Evolutionary conservation across 2,888 invertebrate genomes (phyloP).

Genomic region (Drosophila siamana): DNA sequence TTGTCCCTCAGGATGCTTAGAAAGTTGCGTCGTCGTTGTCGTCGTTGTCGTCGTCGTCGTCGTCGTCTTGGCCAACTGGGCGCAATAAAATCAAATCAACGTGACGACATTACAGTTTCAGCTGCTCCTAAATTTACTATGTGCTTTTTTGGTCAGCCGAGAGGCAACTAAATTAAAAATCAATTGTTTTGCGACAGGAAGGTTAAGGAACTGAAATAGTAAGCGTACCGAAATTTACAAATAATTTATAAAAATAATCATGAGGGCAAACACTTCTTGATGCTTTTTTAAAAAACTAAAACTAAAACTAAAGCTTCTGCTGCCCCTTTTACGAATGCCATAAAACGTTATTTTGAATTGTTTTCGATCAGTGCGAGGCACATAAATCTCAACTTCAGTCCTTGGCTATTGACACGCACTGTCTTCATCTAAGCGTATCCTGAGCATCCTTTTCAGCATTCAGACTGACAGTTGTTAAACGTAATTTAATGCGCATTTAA

Average conservation of each 20-base stretch:
- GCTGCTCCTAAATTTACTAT: constrained; percentile 30
- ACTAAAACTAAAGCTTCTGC: too few species aligned
- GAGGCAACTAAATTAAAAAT: constrained; percentile 77
- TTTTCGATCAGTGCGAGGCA: constrained; percentile 64
- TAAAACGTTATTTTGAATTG: constrained; percentile 76
- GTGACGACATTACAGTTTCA: constrained; percentile 70
- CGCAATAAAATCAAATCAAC: constrained; percentile 78
- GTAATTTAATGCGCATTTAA: constrained; percentile 83
- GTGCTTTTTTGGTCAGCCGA: too few species aligned
- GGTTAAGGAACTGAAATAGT: not conserved
- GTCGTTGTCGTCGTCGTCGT: too few species aligned
- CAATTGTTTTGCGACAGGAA: constrained; percentile 56
- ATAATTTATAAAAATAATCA: too few species aligned
- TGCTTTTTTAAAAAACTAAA: too few species aligned
- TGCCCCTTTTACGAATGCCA: constrained; percentile 51
- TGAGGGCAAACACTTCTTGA: too few species aligned
- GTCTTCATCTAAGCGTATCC: not conserved
- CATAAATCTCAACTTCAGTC: constrained; percentile 37
- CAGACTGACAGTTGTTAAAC: constrained; percentile 78
- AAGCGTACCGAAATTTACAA: too few species aligned
- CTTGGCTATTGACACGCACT: constrained; percentile 26
- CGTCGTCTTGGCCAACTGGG: constrained; percentile 47
- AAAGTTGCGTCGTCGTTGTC: constrained; percentile 27
- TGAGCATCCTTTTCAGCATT: too few species aligned
- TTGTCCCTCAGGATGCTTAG: constrained; percentile 11